Base-by-base conservation (phyloP, 1,140 invertebrate genomes). In the Monomorium pharaonis region DNA sequence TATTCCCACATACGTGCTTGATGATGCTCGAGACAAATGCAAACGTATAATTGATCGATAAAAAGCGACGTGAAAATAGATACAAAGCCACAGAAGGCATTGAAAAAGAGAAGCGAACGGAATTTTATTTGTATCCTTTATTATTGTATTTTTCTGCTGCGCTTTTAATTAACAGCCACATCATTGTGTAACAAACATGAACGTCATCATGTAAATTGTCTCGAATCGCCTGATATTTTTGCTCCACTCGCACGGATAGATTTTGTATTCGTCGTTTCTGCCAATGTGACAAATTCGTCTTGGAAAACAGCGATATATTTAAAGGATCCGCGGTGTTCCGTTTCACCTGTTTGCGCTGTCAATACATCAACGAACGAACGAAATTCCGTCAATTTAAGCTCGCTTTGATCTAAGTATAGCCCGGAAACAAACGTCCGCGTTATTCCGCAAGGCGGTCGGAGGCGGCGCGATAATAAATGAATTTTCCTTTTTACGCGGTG, bases 371-470 rank as follows among this genome's bases (percentile, higher is more conserved):
- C 65, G 18, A 27, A 10, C 24, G 24, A 69, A n/a, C n/a, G n/a
- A n/a, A n/a, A 30, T 72, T 58, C 76, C 54, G 37, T 44, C 75
- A 63, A 77, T 1, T 21, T 4, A 14, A 21, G 27, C 33, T 16
- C 24, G 37, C 51, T 81, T 58, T 72, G 51, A 58, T 58, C 67
- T 33, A 58, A 83, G 37, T 83, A 21, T 83, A 72, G n/a, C 3
- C 4, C 14, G 7, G 5, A 74, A 72, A 60, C n/a, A 21, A 14
- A 21, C 54, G 77, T 65, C 21, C 18, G 30, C 27, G 30, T 54
- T 37, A 70, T 21, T 72, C 72, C 60, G 37, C 44, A 24, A 47
- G 33, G 56, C 33, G 6, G 47, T 24, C 16, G 37, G 4, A 2
- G 12, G 24, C 2, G 16, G 37, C 27, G 14, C 33, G 24, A 81